Evolutionary conservation across 2,888 invertebrate species (phyloP), one percentile per base, ranked within the genome.

Genomic region (Fragum fragum): DNA sequence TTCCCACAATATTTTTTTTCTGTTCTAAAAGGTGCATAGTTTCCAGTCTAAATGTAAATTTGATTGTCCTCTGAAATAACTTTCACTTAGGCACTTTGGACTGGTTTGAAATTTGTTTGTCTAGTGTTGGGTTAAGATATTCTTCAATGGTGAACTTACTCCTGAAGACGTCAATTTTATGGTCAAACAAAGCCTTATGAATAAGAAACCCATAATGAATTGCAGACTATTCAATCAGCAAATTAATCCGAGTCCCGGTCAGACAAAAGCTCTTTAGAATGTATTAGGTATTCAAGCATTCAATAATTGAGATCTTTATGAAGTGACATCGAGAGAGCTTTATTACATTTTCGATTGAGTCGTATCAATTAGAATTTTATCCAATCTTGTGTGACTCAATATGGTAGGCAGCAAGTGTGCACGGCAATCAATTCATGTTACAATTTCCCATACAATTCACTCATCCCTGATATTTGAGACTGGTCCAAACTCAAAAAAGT

Each of bases 231-330:
- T 47, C 47, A 47, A 47, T 47, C 47, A 47, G 47, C 47, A 47
- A 18, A 47, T 47, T 47, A 47, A 47, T n/a, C 47, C 5, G 14
- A 18, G n/a, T 16, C 21, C 42, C 42, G 66, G 66, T 42, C 42
- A 66, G 42, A 66, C 66, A 66, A 66, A 66, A 66, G 66, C 66
- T 66, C 66, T 66, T 23, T 39, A 66, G 66, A 66, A 39, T 66
- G 21, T 66, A 42, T 42, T 66, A 42, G 23, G 66, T 23, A 66
- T 1, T 42, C 66, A 66, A 66, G 66, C 66, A 66, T 39, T 23
- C 42, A 66, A 42, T 66, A 42, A 42, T 66, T 36, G 36, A 66
- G 66, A 42, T n/a, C 29, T 66, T 42, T 39, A 66, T 42, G 42
- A 42, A 66, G 26, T 61, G 61, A n/a, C 32, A 29, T 61, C 32